Conservation (phyloP, 2,113 vertebrate species). For the Python bivittatus region DNA sequence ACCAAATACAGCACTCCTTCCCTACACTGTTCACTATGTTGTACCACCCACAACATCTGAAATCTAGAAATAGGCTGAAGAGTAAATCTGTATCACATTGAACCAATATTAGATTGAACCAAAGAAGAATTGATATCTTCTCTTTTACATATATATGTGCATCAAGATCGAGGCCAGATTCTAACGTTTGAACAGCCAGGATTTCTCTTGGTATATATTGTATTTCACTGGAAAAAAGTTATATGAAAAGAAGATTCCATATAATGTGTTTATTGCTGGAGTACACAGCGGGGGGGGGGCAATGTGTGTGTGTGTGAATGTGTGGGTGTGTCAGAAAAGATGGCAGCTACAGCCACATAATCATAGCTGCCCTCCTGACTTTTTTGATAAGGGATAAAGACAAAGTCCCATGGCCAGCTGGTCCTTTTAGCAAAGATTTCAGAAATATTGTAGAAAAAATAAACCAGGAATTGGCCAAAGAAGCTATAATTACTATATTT, state of each 20-base stretch:
- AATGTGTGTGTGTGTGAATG: neutral
- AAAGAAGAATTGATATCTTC: neutral
- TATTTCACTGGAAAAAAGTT: neutral
- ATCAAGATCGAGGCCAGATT: neutral
- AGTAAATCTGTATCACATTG: neutral
- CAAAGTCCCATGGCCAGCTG: neutral
- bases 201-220: neutral
- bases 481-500: neutral
- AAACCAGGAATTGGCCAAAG: neutral
- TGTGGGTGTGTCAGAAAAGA: neutral
- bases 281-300: neutral
- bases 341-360: neutral
- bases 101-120: neutral
- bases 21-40: neutral
- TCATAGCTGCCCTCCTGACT: neutral
- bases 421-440: neutral
- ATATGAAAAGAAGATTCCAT: neutral
- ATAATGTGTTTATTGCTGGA: neutral
- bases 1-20: neutral
- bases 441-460: neutral
- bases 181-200: neutral
- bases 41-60: neutral
- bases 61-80: neutral
- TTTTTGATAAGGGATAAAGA: neutral
- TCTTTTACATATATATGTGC: neutral